These are phyloP conservation scores for Melikaiella ostensackeni DNA, from an alignment of 2,888 invertebrate species.

Conservation along the genomic window DNA sequence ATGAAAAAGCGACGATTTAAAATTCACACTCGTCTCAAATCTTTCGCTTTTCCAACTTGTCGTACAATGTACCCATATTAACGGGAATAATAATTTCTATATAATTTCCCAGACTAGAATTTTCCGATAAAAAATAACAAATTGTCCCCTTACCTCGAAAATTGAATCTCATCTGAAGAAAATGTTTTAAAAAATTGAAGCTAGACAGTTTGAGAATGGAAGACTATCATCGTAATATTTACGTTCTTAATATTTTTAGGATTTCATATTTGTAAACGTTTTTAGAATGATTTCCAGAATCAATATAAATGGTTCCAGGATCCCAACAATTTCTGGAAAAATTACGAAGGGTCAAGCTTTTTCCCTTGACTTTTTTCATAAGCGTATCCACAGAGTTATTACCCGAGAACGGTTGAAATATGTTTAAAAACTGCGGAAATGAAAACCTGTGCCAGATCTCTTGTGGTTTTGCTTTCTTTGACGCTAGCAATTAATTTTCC, in stretches of 20 bases:
- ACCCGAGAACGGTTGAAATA: constrained; percentile 7
- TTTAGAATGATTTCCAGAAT: not conserved
- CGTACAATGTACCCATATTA: no score
- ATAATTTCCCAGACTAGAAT: no score
- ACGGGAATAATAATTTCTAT: no score
- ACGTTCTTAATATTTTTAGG: not conserved
- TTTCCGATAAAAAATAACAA: no score
- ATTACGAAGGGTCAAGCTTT: constrained; percentile 2
- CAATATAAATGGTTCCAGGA: not conserved
- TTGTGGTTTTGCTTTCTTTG: not conserved
- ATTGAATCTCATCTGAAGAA: no score
- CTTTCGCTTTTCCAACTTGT: no score
- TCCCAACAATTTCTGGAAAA: not conserved
- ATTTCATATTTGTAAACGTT: not conserved
- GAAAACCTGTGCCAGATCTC: constrained; percentile 13
- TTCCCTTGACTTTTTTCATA: not conserved
- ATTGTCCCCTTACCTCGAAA: no score
- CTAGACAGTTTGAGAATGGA: no score
- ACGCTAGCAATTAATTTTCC: not conserved
- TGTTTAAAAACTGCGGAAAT: constrained; percentile 8
- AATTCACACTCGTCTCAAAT: no score
- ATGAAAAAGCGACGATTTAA: no score
- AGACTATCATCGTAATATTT: not conserved
- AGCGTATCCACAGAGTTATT: constrained; percentile 4
- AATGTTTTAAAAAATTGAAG: no score